These are phyloP conservation scores for Doryteuthis pealeii DNA, from an alignment of 1,140 invertebrate genomes.

Conservation along the genomic window DNA sequence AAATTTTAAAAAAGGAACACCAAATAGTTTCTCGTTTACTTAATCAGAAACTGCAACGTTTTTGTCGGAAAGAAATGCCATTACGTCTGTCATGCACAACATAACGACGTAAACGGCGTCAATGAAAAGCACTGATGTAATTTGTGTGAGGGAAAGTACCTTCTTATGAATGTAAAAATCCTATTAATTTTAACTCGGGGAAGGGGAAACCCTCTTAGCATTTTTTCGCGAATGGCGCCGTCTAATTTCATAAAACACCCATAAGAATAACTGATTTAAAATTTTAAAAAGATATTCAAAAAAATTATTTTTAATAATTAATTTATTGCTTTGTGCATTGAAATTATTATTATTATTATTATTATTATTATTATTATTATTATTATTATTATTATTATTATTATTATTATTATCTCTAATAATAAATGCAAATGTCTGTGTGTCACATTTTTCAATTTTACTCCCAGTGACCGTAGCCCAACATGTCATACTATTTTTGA, in stretches of 20 bases:
- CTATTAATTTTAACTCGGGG: background rate
- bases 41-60: too few species aligned
- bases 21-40: too few species aligned
- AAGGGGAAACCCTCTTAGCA: background rate
- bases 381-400: slow-evolving; percentile 4
- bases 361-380: slow-evolving; percentile 4
- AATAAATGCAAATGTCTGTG: too few species aligned
- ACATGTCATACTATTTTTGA: too few species aligned
- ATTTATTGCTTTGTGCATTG: background rate
- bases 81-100: too few species aligned
- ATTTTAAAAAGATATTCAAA: background rate
- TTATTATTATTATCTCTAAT: background rate
- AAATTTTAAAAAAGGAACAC: too few species aligned
- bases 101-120: too few species aligned
- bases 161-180: background rate
- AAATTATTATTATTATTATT: background rate
- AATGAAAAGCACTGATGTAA: background rate
- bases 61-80: too few species aligned
- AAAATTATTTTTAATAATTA: background rate
- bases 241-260: background rate
- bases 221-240: background rate
- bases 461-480: too few species aligned
- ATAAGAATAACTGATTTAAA: background rate
- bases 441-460: too few species aligned
- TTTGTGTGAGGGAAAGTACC: background rate